These are phyloP conservation scores for Berghia stephanieae DNA, from an alignment of 1,140 invertebrate species.

Conservation along the genomic window DNA sequence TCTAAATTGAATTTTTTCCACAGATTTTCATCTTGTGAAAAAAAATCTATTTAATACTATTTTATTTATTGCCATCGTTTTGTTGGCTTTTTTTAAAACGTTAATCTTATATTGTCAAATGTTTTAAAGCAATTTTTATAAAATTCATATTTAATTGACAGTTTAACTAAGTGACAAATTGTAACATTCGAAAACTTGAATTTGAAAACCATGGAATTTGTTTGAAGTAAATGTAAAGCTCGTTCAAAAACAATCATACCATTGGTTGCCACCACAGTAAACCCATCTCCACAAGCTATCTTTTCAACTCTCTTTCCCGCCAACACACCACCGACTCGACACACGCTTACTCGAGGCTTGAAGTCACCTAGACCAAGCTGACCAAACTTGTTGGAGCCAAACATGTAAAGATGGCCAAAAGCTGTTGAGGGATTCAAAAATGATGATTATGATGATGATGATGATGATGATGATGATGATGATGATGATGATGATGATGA, in stretches of 20 bases:
- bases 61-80: too few relatives aligned
- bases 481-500: too few relatives aligned
- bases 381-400: constrained; percentile 76
- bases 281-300: constrained; percentile 74
- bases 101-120: too few relatives aligned
- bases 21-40: too few relatives aligned
- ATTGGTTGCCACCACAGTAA: constrained; percentile 74
- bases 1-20: too few relatives aligned
- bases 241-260: constrained; percentile 33
- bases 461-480: too few relatives aligned
- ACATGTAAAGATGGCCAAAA: constrained; percentile 74
- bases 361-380: constrained; percentile 72
- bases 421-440: too few relatives aligned
- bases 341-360: constrained; percentile 67
- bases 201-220: neutral
- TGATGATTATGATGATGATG: too few relatives aligned
- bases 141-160: too few relatives aligned
- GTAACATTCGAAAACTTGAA: neutral
- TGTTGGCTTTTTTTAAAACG: too few relatives aligned
- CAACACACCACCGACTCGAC: constrained; percentile 70
- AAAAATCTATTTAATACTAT: too few relatives aligned
- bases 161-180: neutral
- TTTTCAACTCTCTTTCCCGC: constrained; percentile 60
- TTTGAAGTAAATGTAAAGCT: neutral
- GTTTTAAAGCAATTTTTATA: too few relatives aligned